Conservation (phyloP, 1,140 invertebrate genomes). For the Macrosteles quadrilineatus region DNA sequence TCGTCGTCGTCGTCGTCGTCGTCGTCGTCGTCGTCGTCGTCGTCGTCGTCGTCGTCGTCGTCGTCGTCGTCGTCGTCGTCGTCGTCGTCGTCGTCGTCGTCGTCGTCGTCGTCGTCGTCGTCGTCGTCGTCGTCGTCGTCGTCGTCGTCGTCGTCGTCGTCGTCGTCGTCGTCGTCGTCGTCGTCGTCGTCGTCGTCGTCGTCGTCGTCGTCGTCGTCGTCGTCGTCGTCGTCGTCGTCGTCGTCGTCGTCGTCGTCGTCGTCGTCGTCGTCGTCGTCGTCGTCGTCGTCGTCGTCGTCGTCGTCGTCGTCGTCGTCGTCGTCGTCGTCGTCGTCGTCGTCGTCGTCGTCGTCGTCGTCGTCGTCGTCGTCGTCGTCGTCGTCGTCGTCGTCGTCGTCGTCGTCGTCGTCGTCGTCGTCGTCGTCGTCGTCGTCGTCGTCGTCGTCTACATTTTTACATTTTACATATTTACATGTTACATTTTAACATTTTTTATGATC, state of each 20-base stretch:
- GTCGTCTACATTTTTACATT: too few species aligned
- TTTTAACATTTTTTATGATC: too few species aligned
- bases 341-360: slow-evolving; percentile 21
- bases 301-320: slow-evolving; percentile 12
- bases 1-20: background rate
- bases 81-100: slow-evolving; percentile 1
- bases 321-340: background rate
- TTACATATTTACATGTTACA: too few species aligned
- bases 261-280: slow-evolving; percentile 10
- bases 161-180: slow-evolving; percentile 6
- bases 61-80: slow-evolving; percentile 19
- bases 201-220: background rate
- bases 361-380: slow-evolving; percentile 13
- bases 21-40: background rate
- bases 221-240: slow-evolving; percentile 8
- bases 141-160: slow-evolving; percentile 5
- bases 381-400: slow-evolving; percentile 18
- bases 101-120: slow-evolving; percentile 1
- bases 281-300: background rate
- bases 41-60: slow-evolving; percentile 7
- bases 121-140: slow-evolving; percentile 2
- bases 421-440: too few species aligned
- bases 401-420: background rate
- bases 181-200: slow-evolving; percentile 5
- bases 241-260: slow-evolving; percentile 3